Evolutionary conservation across 2,113 vertebrate genomes (phyloP), one percentile per base, ranked within the genome.

Genomic region (Nesospiza acunhae): DNA sequence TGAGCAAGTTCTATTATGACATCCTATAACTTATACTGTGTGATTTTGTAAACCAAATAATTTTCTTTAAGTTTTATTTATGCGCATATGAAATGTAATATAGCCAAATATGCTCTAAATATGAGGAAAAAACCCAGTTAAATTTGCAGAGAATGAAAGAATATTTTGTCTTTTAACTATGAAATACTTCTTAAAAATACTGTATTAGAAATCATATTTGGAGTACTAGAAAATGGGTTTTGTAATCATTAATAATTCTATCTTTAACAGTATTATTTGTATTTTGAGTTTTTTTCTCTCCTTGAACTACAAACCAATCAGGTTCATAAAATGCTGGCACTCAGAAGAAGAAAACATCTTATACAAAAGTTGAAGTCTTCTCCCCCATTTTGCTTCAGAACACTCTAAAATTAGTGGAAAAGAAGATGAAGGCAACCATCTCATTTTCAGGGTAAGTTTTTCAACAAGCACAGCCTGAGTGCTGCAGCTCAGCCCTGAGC

Each of bases 41-140:
- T 2, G 2, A 73, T 52, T 80, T 56, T 56, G 30, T 33, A 69
- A 80, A 31, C 4, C 13, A 78, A 82, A 72, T 55, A 22, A 21
- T 85, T 52, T 67, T 55, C 14, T 82, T 78, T 22, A 67, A 8
- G 26, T 67, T 31, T 60, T 64, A 44, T 42, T 68, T 88, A 22
- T 19, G 12, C n/a, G 15, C 22, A 41, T 41, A 49, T 49, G 30
- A 79, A 85, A 92, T 41, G 20, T 37, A 73, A 79, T 41, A 56
- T 8, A 69, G n/a, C 4, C 67, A 79, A 62, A 73, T 62, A 19
- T n/a, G 14, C 26, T 55, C n/a, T 21, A 79, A 64, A 33, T 47
- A n/a, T 7, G 22, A 60, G 21, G 0, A 23, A 68, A 33, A 46
- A 37, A 3, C 0, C 5, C 4, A 53, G 13, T 37, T 73, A 58